These are phyloP conservation scores for Nerophis lumbriciformis DNA, from an alignment of 2,113 vertebrate species.

Conservation along the genomic window DNA sequence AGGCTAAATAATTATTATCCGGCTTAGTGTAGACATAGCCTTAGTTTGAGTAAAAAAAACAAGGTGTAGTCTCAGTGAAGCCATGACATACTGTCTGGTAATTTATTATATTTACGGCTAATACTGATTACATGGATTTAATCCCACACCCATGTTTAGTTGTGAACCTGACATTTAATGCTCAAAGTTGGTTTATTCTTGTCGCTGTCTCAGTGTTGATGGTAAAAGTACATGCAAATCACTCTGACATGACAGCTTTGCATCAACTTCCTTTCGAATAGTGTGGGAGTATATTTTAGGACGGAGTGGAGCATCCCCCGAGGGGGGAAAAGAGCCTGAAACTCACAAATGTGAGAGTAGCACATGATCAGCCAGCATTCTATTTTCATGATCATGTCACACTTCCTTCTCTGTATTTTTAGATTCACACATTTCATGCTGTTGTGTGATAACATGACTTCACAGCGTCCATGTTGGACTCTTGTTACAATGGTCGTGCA, in stretches of 20 bases:
- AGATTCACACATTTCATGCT: slow-evolving; percentile 28
- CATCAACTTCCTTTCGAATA: neutral
- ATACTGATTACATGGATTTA: slow-evolving; percentile 7
- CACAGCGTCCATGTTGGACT: slow-evolving; percentile 12
- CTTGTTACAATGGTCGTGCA: neutral
- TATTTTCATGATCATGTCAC: slow-evolving; percentile 36
- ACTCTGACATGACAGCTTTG: neutral
- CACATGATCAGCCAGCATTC: slow-evolving; percentile 13
- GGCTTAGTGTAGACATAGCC: too few relatives aligned
- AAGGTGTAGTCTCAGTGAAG: too few relatives aligned
- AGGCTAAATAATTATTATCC: too few relatives aligned
- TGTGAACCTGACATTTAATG: neutral
- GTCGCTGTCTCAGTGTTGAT: neutral
- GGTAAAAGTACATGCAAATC: neutral
- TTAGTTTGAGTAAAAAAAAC: too few relatives aligned
- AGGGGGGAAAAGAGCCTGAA: slow-evolving; percentile 4
- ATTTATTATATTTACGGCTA: too few relatives aligned
- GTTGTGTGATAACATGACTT: slow-evolving; percentile 16
- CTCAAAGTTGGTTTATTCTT: neutral
- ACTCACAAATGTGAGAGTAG: slow-evolving; percentile 10
- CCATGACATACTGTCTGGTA: neutral
- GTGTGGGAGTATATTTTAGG: neutral
- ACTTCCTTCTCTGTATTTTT: slow-evolving; percentile 42
- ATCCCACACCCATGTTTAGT: slow-evolving; percentile 1
- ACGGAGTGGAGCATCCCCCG: neutral